Conservation (phyloP, 2,113 vertebrate genomes). For the Parus major region DNA sequence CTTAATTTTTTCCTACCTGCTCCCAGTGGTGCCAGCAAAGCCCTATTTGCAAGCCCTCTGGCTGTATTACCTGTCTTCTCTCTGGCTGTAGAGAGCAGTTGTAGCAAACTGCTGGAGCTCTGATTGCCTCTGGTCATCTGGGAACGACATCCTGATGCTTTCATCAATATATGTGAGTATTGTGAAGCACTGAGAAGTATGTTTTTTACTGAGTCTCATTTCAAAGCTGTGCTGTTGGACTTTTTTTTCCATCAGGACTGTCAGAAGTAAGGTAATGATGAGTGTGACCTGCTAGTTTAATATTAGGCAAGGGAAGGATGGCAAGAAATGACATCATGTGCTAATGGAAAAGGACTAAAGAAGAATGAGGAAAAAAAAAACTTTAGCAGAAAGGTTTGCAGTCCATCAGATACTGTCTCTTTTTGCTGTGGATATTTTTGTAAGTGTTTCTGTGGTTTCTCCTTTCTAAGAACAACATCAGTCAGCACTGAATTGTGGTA, state of each 20-base stretch:
- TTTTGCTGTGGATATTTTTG: not conserved
- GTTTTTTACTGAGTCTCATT: not conserved
- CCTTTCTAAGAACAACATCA: conserved; percentile 43
- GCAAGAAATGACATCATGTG: not conserved
- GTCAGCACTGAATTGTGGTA: not conserved
- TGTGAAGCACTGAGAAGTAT: not conserved
- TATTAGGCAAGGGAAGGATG: not conserved
- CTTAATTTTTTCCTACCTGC: not conserved
- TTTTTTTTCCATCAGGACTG: not conserved
- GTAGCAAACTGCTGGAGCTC: not conserved
- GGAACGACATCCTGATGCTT: not conserved
- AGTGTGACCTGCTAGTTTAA: not conserved
- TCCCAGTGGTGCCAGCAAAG: not conserved
- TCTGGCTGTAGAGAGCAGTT: not conserved
- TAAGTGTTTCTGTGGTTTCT: conserved; percentile 7
- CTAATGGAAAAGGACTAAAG: not conserved
- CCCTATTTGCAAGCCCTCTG: not conserved
- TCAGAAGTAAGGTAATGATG: not conserved
- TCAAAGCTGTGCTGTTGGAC: not conserved
- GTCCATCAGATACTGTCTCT: not conserved
- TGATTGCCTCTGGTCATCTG: not conserved
- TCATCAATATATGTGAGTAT: not conserved
- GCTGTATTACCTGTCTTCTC: not conserved
- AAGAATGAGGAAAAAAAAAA: not conserved
- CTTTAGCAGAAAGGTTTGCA: not conserved